Percentiles rank a stretch among this genome's conserved stretches.
Conservation (phyloP, 2,888 invertebrate species). For the Argyra leucocephala region DNA sequence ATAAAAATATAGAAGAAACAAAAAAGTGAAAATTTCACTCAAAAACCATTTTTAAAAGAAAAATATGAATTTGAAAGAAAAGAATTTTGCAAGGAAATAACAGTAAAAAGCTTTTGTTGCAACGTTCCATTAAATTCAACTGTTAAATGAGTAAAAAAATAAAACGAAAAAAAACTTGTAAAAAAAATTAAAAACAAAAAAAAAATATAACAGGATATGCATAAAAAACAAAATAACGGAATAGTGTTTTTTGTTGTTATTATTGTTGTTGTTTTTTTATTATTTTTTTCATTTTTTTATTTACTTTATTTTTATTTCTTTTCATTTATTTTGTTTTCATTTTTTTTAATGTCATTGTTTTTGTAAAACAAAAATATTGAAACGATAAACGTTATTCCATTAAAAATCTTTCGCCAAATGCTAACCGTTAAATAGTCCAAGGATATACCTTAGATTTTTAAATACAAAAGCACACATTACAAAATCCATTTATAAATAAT, state of each 20-base stretch:
- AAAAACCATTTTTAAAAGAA: neutral
- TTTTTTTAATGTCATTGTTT: no score
- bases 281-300: neutral
- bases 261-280: no score
- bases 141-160: neutral
- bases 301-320: neutral
- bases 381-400: conserved; percentile 6
- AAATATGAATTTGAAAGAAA: neutral
- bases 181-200: neutral
- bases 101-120: conserved; percentile 6
- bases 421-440: conserved; percentile 3
- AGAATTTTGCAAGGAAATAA: neutral
- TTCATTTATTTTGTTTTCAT: neutral
- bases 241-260: neutral
- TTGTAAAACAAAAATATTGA: neutral
- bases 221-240: neutral
- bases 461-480: no score
- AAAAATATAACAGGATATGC: neutral
- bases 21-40: neutral
- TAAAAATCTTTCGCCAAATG: neutral
- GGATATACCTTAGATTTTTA: neutral
- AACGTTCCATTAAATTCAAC: neutral
- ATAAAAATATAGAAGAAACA: neutral
- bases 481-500: no score
- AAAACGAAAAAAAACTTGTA: neutral